phyloP scores from a whole-genome alignment of 2,888 invertebrate genomes.

The Pseudococcus jackbeardsleyi region DNA sequence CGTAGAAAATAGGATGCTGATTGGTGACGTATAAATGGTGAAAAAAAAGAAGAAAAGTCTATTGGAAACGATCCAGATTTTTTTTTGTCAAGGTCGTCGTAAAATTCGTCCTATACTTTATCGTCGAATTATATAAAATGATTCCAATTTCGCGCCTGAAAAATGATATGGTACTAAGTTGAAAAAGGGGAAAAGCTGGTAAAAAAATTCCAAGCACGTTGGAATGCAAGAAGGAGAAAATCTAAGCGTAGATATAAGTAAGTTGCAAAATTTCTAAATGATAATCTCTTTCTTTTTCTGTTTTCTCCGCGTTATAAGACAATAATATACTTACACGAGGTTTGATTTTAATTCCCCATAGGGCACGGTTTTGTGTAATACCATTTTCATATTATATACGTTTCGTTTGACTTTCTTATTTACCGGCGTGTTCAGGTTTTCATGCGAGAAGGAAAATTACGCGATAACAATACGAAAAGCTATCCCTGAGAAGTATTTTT shows the following conservation, averaged over 20 bases:
- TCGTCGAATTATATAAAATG: conserved; percentile 26
- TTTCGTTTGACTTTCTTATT: conserved; percentile 33
- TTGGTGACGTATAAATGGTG: not conserved
- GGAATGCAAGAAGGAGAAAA: not conserved
- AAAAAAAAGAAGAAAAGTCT: not conserved
- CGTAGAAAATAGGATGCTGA: not conserved
- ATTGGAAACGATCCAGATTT: not conserved
- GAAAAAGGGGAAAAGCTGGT: not conserved
- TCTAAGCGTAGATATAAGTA: not conserved
- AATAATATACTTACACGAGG: conserved; percentile 10
- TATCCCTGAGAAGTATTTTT: not conserved
- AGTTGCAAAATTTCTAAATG: conserved; percentile 4
- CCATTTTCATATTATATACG: conserved; percentile 3
- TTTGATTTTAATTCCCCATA: not conserved
- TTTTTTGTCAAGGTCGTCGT: conserved; percentile 8
- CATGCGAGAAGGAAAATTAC: not conserved
- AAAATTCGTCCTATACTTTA: not conserved
- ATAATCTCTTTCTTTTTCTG: not conserved
- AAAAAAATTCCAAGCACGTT: conserved; percentile 12
- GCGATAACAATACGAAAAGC: not conserved
- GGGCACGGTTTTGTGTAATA: not conserved
- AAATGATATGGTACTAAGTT: not conserved
- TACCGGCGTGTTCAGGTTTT: not conserved
- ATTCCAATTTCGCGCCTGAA: not conserved
- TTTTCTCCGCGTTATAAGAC: not conserved